These are phyloP conservation scores for Molossus alvarezi DNA, from an alignment of 2,797 vertebrate genomes.

Conservation along the genomic window DNA sequence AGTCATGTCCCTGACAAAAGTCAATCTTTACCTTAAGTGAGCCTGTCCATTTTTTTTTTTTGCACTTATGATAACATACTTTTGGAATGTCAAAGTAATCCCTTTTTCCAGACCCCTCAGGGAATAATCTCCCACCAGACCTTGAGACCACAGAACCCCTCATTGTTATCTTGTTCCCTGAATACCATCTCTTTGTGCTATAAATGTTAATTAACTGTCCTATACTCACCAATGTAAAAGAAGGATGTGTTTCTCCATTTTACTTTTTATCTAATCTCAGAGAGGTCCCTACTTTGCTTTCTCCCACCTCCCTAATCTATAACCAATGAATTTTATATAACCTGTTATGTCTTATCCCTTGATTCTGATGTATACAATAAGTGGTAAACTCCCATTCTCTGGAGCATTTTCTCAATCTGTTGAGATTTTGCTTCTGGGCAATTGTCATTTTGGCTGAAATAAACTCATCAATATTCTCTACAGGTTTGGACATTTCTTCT, in stretches of 20 bases:
- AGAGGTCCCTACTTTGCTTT: background rate
- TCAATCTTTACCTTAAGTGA: background rate
- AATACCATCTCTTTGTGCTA: background rate
- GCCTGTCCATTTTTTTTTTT: background rate
- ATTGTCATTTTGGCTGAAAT: background rate
- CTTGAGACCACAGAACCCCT: background rate
- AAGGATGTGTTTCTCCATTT: background rate
- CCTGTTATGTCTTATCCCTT: background rate
- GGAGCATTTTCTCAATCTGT: background rate
- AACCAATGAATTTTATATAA: no score
- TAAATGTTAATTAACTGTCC: background rate
- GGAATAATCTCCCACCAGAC: background rate
- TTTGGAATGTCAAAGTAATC: background rate
- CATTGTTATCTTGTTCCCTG: background rate
- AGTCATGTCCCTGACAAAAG: background rate
- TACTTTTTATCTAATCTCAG: background rate
- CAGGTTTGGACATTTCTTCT: background rate
- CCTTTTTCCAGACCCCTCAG: background rate
- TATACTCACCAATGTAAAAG: background rate
- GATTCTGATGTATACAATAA: background rate
- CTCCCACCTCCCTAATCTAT: background rate
- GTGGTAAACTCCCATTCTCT: background rate
- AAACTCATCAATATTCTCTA: background rate
- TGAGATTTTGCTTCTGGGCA: background rate
- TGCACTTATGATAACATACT: background rate